Base-by-base conservation (phyloP, 2,888 invertebrate genomes). In the Flexamia atlantica region DNA sequence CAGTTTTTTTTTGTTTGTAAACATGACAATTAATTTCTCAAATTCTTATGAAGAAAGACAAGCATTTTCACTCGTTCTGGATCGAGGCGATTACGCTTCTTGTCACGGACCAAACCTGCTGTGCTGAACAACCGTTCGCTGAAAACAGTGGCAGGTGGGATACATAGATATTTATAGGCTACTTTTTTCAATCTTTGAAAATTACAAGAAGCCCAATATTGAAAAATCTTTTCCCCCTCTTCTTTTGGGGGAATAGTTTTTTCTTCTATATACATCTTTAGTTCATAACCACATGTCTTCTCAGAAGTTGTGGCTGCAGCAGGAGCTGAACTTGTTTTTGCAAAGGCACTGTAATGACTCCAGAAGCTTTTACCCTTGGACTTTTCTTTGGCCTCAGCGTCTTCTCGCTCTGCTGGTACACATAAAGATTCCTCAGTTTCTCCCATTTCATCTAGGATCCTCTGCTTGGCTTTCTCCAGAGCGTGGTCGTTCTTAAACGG, bases 51-150 rank as follows among this genome's bases (percentile, higher is more conserved):
- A 2, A 74, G 23, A 46, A 74, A 74, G 2, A 74, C 74, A 4
- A 74, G 46, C 74, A 74, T 74, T 74, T 74, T 74, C 9, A 74
- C 74, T 23, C 74, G 36, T n/a, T 74, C 74, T n/a, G 74, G 74
- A 23, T 74, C 74, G 5, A 74, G 40, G 2, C 74, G 40, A 23
- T 74, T 74, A 5, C 74, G 40, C 23, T 74, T 74, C 3, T 46
- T 79, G 53, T 79, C 50, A 17, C 28, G 14, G 4, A 79, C 32
- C 10, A 30, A 17, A 0, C 79, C 79, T 30, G 79, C 79, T 4
- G 50, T 53, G 30, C 50, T 79, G 23, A 79, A 79, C 25, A 79
- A n/a, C 1, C 53, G 25, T n/a, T 79, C 80, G 53, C 28, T 80
- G 12, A 80, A 80, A 30, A 80, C 57, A 28, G 60, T 57, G 14